phyloP scores from a whole-genome alignment of 2,888 invertebrate genomes.

The Sylvicola cinctus region DNA sequence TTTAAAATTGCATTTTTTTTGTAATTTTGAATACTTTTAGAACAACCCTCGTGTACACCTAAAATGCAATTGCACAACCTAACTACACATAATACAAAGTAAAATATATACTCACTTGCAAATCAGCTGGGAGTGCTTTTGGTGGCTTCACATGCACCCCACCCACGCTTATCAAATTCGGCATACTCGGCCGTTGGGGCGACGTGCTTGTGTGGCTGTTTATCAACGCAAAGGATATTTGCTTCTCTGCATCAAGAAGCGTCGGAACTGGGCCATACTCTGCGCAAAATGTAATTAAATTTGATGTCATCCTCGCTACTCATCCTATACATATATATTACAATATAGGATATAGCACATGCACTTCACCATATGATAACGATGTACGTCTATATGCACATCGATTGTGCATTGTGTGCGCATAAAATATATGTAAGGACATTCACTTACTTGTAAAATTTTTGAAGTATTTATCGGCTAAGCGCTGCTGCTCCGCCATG shows the following conservation, averaged over 20 bases:
- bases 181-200: constrained; percentile 25
- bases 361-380: neutral
- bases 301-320: no score
- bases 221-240: constrained; percentile 27
- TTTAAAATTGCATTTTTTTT: no score
- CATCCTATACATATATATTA: no score
- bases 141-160: constrained; percentile 21
- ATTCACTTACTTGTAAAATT: neutral
- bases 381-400: neutral
- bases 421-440: no score
- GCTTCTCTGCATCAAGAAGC: constrained; percentile 26
- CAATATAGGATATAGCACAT: no score
- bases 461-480: constrained; percentile 3
- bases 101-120: constrained; percentile 11
- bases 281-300: neutral
- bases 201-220: constrained; percentile 31
- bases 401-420: no score
- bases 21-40: no score
- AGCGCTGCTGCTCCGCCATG: constrained; percentile 13
- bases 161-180: constrained; percentile 20
- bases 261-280: constrained; percentile 19
- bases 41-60: no score
- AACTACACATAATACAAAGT: no score
- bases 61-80: no score
- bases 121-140: constrained; percentile 16